Conservation (phyloP, 2,888 invertebrate species). For the Drosophila neonasuta region DNA sequence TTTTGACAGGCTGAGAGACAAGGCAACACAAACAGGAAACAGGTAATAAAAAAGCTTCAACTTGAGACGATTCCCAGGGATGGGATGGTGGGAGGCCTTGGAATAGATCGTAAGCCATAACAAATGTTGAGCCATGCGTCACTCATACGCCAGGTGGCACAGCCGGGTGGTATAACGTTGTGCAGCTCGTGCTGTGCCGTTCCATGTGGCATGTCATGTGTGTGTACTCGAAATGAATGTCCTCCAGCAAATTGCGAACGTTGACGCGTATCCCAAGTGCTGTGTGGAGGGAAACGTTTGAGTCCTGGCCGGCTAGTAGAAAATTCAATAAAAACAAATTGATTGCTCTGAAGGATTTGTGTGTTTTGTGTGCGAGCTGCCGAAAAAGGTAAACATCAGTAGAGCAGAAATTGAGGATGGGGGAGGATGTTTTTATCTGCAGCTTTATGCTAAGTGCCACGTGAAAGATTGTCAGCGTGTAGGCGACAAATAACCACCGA, state of each 20-base stretch:
- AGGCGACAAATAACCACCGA: constrained; percentile 53
- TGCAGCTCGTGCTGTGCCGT: constrained; percentile 8
- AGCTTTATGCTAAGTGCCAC: constrained; percentile 65
- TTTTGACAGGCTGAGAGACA: constrained; percentile 65
- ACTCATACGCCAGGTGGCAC: constrained; percentile 66
- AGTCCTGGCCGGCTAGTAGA: constrained; percentile 33
- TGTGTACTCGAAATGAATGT: constrained; percentile 63
- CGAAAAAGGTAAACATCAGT: constrained; percentile 61
- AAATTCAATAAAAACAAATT: constrained; percentile 77
- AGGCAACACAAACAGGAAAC: constrained; percentile 50
- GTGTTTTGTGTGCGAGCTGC: constrained; percentile 54
- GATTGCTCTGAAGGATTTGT: constrained; percentile 70
- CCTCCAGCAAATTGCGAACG: constrained; percentile 56
- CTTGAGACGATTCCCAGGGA: constrained; percentile 18
- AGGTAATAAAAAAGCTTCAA: constrained; percentile 53
- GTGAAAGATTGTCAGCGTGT: constrained; percentile 61
- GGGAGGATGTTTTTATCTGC: constrained; percentile 30
- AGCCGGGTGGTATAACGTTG: constrained; percentile 15
- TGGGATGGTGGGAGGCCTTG: constrained; percentile 9
- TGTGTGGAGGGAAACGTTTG: constrained; percentile 1
- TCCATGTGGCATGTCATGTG: constrained; percentile 50
- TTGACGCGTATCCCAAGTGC: constrained; percentile 23
- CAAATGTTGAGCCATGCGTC: constrained; percentile 71
- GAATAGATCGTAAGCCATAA: constrained; percentile 58
- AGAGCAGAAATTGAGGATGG: no score